phyloP scores from a whole-genome alignment of 2,113 vertebrate species.

The Eulemur rufifrons region DNA sequence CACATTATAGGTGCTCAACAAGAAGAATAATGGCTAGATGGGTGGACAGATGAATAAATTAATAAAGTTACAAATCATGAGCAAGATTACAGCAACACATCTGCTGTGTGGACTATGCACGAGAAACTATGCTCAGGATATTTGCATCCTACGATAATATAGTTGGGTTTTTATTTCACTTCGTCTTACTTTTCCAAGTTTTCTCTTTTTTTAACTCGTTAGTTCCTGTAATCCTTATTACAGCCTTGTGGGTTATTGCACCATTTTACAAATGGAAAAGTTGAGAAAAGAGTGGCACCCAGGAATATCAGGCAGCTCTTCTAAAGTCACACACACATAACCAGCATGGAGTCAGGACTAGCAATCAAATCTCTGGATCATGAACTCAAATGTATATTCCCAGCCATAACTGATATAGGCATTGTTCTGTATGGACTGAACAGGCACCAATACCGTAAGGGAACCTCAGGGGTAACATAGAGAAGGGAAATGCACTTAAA shows the following conservation, averaged over 20 bases:
- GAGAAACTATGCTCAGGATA: not conserved
- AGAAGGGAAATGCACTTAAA: not conserved
- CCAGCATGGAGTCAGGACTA: not conserved
- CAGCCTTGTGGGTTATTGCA: not conserved
- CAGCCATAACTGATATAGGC: rapidly evolving
- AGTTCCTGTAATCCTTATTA: not conserved
- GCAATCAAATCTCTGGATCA: not conserved
- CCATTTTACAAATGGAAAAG: not conserved
- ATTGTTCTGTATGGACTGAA: not conserved
- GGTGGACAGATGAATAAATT: not conserved
- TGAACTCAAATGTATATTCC: not conserved
- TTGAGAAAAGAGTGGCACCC: not conserved
- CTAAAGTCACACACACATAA: not conserved
- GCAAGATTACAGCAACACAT: not conserved
- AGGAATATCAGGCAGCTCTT: not conserved
- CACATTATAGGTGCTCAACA: not conserved
- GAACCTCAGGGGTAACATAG: not conserved
- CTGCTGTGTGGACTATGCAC: not conserved
- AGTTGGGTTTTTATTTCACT: not conserved
- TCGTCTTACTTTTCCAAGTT: not conserved
- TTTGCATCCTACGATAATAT: not conserved
- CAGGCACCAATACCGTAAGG: rapidly evolving
- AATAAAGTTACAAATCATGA: not conserved
- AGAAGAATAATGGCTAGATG: not conserved
- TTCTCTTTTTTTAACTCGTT: not conserved